These are phyloP conservation scores for Hassar affinis DNA, from an alignment of 2,113 vertebrate genomes.

Conservation along the genomic window DNA sequence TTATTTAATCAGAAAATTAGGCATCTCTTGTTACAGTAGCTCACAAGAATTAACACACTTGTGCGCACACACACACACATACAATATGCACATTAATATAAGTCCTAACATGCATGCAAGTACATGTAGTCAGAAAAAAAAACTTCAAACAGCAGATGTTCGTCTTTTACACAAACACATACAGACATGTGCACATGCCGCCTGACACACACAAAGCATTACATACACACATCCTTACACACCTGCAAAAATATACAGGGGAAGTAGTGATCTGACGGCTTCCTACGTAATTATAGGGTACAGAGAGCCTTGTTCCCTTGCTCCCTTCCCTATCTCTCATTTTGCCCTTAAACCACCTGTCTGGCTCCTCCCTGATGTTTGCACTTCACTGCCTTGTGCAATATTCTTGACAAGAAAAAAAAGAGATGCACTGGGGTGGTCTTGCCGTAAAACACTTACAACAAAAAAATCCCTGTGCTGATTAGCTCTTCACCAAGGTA, in stretches of 20 bases:
- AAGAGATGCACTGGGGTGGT: neutral
- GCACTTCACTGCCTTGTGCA: constrained; percentile 58
- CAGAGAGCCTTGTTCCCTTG: constrained; percentile 48
- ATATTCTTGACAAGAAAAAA: constrained; percentile 66
- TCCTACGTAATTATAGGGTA: constrained; percentile 75
- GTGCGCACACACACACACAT: constrained; percentile 1
- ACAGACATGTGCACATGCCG: constrained; percentile 29
- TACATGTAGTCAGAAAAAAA: constrained; percentile 39
- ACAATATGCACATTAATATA: constrained; percentile 45
- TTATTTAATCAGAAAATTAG: constrained; percentile 49
- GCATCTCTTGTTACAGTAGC: constrained; percentile 50
- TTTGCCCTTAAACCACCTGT: constrained; percentile 68
- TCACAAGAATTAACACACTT: constrained; percentile 32
- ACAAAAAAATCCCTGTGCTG: neutral
- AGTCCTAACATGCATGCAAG: constrained; percentile 25
- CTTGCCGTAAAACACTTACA: constrained; percentile 4
- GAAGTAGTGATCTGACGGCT: constrained; percentile 70
- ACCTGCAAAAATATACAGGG: constrained; percentile 77
- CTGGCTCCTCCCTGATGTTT: constrained; percentile 65
- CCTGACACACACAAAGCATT: constrained; percentile 48
- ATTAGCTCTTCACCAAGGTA: neutral
- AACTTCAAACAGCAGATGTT: constrained; percentile 44
- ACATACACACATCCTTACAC: constrained; percentile 63
- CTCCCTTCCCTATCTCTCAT: constrained; percentile 39
- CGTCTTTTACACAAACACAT: constrained; percentile 23